Evolutionary conservation across 2,888 invertebrate species (phyloP), one percentile per base, ranked within the genome.

Genomic region (Drosophila anceps): DNA sequence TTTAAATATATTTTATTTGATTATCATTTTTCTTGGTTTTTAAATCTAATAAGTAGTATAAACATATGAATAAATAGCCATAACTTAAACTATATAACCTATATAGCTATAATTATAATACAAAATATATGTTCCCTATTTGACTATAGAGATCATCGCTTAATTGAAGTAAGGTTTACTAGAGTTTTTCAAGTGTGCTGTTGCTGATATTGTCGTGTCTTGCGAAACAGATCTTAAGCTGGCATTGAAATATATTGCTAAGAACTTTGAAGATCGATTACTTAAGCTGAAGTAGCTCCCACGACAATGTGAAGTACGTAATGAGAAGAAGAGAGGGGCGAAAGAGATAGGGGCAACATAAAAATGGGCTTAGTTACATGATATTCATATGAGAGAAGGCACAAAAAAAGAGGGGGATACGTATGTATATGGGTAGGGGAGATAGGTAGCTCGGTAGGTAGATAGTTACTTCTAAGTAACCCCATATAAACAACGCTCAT

Each of bases 401-500:
- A 29, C 6, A 18, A n/a, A 31, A 46, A 31, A 31, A 31, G 48
- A 31, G 48, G 48, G 48, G 18, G 12, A 10, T 37, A 54, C 37
- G 15, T 54, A n/a, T 20, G 12, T 27, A 37, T n/a, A 37, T 4
- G 10, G 12, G 15, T 18, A 64, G 39, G 3, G 20, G 61, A 50
- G 27, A 41, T 37, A 8, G 39, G 35, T 24, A 18, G 58, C n/a
- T 13, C 5, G 58, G 20, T 10, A 29, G n/a, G n/a, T 10, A 48
- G 31, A 53, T 44, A 31, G 58, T 46, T 44, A 44, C 24, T 69
- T 77, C 62, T 62, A 53, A 58, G 68, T 82, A 82, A 69, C 71
- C 76, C 83, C 81, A 69, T 76, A 84, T 88, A 85, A 85, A 83
- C 68, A 72, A 70, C 54, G 69, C 81, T 86, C 84, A 86, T 84